Percentiles rank a stretch among this genome's conserved stretches.
phyloP scores from a whole-genome alignment of 2,113 vertebrate genomes.

The Halichoeres trimaculatus region DNA sequence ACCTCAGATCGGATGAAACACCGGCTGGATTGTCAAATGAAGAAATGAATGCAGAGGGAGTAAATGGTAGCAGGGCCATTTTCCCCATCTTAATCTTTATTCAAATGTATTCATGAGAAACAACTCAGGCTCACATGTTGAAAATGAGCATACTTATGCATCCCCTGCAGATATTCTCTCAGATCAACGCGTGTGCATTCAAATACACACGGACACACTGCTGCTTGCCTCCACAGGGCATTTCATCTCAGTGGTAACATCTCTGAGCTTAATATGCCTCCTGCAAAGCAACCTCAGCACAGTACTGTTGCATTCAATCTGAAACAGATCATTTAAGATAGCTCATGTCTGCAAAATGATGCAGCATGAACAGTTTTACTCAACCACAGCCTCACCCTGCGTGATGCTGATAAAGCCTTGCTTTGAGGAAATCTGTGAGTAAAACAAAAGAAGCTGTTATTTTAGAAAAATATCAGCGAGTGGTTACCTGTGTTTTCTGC shows the following conservation, averaged over 20 bases:
- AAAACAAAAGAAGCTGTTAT: not conserved
- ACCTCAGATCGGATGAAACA: conserved; percentile 61
- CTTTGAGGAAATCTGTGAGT: not conserved
- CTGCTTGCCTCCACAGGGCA: conserved; percentile 41
- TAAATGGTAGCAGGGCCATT: not conserved
- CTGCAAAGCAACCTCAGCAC: conserved; percentile 22
- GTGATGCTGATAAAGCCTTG: conserved; percentile 1
- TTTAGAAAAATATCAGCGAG: not conserved
- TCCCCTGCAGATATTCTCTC: not conserved
- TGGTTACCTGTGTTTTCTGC: not conserved
- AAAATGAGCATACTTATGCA: conserved; percentile 22
- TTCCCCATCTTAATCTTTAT: conserved; percentile 17
- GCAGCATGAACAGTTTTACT: not conserved
- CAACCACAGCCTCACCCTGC: not conserved
- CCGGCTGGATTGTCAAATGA: conserved; percentile 33
- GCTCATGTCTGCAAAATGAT: not conserved
- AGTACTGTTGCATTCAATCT: conserved; percentile 16
- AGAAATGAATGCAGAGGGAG: not conserved
- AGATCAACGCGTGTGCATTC: conserved; percentile 8
- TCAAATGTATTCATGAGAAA: conserved; percentile 32
- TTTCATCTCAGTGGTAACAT: conserved; percentile 51
- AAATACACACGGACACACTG: conserved; percentile 14
- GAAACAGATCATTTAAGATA: not conserved
- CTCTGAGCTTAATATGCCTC: conserved; percentile 49
- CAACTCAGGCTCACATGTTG: not conserved